phyloP scores from a whole-genome alignment of 2,113 vertebrate species.

The Oryzias javanicus region DNA sequence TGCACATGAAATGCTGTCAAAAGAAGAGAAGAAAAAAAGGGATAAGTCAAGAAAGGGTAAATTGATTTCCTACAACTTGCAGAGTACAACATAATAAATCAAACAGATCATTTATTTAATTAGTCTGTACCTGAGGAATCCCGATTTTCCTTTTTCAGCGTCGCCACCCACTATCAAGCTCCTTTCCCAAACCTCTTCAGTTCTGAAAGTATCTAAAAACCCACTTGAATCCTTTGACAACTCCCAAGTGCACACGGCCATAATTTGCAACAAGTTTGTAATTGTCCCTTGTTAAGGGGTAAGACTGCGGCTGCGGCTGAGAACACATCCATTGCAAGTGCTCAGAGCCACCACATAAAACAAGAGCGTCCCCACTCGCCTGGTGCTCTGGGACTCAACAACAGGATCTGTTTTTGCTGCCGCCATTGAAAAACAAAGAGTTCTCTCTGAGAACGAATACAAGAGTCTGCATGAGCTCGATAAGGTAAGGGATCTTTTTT shows the following conservation, averaged over 20 bases:
- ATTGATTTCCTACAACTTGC: constrained; percentile 30
- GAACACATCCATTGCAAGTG: constrained; percentile 41
- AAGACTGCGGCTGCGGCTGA: constrained; percentile 42
- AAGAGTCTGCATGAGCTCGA: constrained; percentile 18
- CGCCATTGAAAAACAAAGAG: constrained; percentile 43
- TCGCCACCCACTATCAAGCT: constrained; percentile 32
- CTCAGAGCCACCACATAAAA: constrained; percentile 63
- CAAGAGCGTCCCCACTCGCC: constrained; percentile 46
- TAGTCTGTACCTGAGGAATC: constrained; percentile 4
- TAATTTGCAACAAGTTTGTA: constrained; percentile 64
- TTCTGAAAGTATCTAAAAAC: constrained; percentile 54
- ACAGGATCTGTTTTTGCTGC: constrained; percentile 51
- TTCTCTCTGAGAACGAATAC: constrained; percentile 42
- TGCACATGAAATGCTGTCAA: constrained; percentile 22
- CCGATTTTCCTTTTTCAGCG: constrained; percentile 13
- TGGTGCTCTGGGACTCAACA: constrained; percentile 38
- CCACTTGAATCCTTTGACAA: constrained; percentile 37
- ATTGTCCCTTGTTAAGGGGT: constrained; percentile 60
- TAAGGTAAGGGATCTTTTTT: too few relatives aligned
- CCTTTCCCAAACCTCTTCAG: constrained; percentile 43
- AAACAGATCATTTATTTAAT: constrained; percentile 11
- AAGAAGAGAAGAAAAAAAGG: constrained; percentile 26
- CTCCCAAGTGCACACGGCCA: constrained; percentile 46
- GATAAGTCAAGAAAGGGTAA: constrained; percentile 42
- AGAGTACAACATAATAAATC: too few relatives aligned